Evolutionary conservation across 2,888 invertebrate species (phyloP).

Genomic region (Mactromeris polynyma): DNA sequence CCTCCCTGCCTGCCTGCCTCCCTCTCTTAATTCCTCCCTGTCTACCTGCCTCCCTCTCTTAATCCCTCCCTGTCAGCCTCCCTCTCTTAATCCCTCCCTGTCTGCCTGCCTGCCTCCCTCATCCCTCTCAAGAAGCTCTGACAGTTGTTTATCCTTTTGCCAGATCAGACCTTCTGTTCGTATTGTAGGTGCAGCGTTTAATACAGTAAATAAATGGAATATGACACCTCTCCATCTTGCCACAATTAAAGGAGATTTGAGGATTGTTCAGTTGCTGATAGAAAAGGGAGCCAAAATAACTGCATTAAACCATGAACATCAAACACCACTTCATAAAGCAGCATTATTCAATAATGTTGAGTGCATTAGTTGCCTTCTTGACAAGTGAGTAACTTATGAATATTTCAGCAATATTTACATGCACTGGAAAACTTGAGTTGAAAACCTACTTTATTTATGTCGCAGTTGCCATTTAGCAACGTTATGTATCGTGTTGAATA

Average conservation of each 20-base stretch:
- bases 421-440: neutral
- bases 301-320: constrained; percentile 86
- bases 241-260: constrained; percentile 85
- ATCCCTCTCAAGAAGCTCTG: no score
- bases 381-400: constrained; percentile 75
- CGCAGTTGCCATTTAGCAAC: no score
- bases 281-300: constrained; percentile 86
- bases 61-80: no score
- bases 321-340: constrained; percentile 88
- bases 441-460: no score
- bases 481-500: no score
- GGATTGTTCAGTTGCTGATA: constrained; percentile 81
- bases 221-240: constrained; percentile 95
- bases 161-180: no score
- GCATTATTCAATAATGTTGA: constrained; percentile 85
- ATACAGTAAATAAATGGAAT: constrained; percentile 91
- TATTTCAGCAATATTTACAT: neutral
- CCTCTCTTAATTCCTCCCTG: no score
- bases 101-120: no score
- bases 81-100: no score
- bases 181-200: constrained; percentile 89
- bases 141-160: no score
- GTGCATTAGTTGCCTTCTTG: constrained; percentile 85
- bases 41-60: no score
- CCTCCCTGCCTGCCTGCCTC: no score